Conservation (phyloP, 2,888 invertebrate species). For the Aporophyla lueneburgensis region DNA sequence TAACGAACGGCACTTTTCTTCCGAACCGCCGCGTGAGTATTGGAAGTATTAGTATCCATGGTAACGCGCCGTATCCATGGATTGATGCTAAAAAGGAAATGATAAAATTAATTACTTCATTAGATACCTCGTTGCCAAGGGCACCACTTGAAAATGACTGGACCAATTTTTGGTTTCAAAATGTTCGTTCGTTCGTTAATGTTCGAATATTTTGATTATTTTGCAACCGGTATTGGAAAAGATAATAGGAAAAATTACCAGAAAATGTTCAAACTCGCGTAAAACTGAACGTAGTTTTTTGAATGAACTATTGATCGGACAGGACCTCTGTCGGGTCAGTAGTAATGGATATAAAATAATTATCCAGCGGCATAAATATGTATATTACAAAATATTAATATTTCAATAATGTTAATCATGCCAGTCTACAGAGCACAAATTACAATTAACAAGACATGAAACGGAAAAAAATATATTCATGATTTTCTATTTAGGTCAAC, state of each 20-base stretch:
- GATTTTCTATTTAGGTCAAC: not conserved
- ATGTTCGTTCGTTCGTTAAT: not conserved
- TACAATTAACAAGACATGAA: not conserved
- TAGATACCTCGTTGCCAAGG: not conserved
- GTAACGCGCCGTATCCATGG: constrained; percentile 72
- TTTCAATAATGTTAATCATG: not conserved
- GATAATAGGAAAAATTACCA: too few relatives aligned
- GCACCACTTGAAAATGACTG: not conserved
- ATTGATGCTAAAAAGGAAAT: constrained; percentile 73
- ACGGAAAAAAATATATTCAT: not conserved
- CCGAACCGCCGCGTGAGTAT: constrained; percentile 70
- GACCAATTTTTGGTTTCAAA: not conserved
- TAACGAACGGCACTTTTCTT: constrained; percentile 72
- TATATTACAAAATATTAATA: not conserved
- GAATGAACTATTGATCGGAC: not conserved
- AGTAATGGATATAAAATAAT: not conserved
- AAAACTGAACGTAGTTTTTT: not conserved
- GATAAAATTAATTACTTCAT: not conserved
- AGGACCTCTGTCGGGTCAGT: not conserved
- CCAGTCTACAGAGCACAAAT: not conserved
- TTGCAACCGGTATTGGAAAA: too few relatives aligned
- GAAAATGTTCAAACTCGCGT: too few relatives aligned
- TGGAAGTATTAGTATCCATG: constrained; percentile 74
- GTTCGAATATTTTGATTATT: too few relatives aligned
- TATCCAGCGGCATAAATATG: not conserved